Base-by-base conservation (phyloP, 2,888 invertebrate species). In the Nudaria mundana region DNA sequence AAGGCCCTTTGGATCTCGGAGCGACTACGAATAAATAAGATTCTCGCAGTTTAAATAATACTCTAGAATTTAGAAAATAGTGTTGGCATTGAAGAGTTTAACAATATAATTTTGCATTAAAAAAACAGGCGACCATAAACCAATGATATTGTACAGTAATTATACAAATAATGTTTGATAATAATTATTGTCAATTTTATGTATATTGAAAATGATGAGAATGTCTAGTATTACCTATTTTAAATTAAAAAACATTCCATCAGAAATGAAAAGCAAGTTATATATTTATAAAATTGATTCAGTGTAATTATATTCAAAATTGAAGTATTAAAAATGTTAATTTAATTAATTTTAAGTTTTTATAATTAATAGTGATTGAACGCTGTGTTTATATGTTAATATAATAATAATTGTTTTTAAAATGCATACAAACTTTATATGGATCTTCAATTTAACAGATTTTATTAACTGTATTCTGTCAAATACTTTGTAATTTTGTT, bases 311-410 rank as follows among this genome's bases (percentile, higher is more conserved):
- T 46, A 49, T 63, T 60, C 49, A 56, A 61, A 61, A 60, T 60
- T 63, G 47, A 47, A 55, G 52, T 61, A 58, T 58, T 59, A 55
- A 45, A 39, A 30, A 10, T 35, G 47, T 40, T 56, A 48, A 38
- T 47, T 29, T 52, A 56, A 44, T 45, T 44, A 60, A 67, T 66
- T 62, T 70, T 67, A 66, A 71, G 50, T 52, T 65, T 51, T 63
- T 54, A 43, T 48, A 46, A 49, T 44, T 49, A 59, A 66, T 67
- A 66, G 75, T 80, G 75, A 77, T 77, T 67, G 71, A 73, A 70
- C 71, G 74, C 79, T 79, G 81, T 79, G 79, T 77, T 79, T n/a
- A n/a, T n/a, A 75, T 58, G 60, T 65, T 69, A 65, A 61, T 18
- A 48, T 62, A 26, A 66, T 59, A 62, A 56, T 63, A 59, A 56